Evolutionary conservation across 2,797 vertebrate species (phyloP), one percentile per base, ranked within the genome.

Genomic region (Meda fulgida): DNA sequence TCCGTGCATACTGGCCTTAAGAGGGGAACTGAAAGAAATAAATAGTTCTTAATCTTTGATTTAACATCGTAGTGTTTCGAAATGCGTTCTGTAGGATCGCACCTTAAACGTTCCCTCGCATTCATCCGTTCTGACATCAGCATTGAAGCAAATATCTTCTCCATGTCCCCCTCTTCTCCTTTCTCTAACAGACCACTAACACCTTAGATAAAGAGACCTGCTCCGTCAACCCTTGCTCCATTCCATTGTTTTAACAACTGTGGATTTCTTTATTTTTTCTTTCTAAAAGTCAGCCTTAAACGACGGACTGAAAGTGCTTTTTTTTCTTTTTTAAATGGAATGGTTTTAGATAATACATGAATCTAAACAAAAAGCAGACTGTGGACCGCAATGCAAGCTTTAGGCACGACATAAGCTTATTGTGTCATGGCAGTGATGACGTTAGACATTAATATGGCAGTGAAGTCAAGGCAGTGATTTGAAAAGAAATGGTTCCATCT

Each of bases 291-390:
- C 94, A 94, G 96, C 92, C 94, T 93, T 88, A 90, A 92, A 93
- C 92, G 89, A 93, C 94, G 93, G 95, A 96, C 96, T 92, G 93
- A 98, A 99, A 98, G 98, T 98, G 97, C 98, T 87, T 83, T 86
- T 84, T 85, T 58, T 80, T 72, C 88, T 89, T 88, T 89, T 88
- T 85, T 94, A 95, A 93, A 96, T 96, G 96, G 97, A 98, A 98
- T 97, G 96, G 95, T 95, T 94, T 92, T 91, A 94, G 94, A 95
- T 95, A 90, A 90, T 87, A 78, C 88, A 63, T 84, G 91, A 93
- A 89, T 92, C 91, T 84, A 88, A 90, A 89, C 71, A 83, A 75
- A 87, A 88, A 81, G 80, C 86, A 82, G 88, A 90, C 89, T 87
- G 88, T 96, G 95, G 95, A 94, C 92, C 91, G 89, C 94, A 94